Evolutionary conservation across 2,113 vertebrate genomes (phyloP).

Genomic region (Propithecus coquereli): DNA sequence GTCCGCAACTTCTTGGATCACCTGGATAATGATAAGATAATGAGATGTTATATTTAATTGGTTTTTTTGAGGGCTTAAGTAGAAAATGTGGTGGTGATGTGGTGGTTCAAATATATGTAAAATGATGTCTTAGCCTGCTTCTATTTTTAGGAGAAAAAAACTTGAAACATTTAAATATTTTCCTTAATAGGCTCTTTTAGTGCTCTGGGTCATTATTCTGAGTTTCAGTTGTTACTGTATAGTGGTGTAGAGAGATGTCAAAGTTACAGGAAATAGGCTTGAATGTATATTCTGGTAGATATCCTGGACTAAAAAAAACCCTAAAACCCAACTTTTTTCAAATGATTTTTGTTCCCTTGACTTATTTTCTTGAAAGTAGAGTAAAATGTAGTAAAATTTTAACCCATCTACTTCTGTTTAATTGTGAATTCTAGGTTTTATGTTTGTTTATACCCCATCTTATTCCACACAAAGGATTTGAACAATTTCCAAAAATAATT

Average conservation of each 20-base stretch:
- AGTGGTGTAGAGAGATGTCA: neutral
- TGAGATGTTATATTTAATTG: neutral
- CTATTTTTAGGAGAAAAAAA: slow-evolving; percentile 24
- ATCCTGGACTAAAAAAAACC: neutral
- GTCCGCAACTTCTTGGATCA: neutral
- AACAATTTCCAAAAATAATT: neutral
- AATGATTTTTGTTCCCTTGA: slow-evolving; percentile 9
- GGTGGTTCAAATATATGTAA: slow-evolving; percentile 34
- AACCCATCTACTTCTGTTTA: neutral
- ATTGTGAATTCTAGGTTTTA: slow-evolving; percentile 35
- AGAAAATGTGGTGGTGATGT: slow-evolving; percentile 4
- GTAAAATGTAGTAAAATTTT: neutral
- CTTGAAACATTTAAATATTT: neutral
- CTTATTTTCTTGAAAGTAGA: slow-evolving; percentile 38
- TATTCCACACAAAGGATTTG: slow-evolving; percentile 29
- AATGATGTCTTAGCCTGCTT: neutral
- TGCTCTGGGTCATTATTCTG: neutral
- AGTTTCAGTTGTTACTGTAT: neutral
- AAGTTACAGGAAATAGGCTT: neutral
- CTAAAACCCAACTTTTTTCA: neutral
- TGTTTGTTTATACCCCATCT: neutral
- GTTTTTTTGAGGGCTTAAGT: neutral
- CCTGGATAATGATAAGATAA: neutral
- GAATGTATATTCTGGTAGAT: neutral
- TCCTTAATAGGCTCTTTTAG: neutral